Evolutionary conservation across 2,888 invertebrate genomes (phyloP), one percentile per base, ranked within the genome.

Genomic region (Nymphalis polychloros): DNA sequence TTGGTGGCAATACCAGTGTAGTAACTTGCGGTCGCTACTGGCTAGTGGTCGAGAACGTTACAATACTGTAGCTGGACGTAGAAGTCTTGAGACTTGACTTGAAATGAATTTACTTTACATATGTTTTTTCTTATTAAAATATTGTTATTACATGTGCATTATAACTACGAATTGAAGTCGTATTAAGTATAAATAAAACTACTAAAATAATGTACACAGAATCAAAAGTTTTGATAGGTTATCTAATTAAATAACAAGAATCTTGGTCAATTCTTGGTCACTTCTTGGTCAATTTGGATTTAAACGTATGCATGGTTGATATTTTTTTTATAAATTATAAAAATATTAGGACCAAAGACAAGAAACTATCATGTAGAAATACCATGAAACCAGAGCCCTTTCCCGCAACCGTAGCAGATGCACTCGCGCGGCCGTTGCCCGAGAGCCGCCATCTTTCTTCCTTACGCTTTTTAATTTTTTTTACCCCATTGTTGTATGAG

Each of bases 391-490:
- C 75, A 73, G 85, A 90, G 73, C 81, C 52, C 23, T 1, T 16
- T 13, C 13, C 81, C 81, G 78, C 81, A 82, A 83, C 88, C 86
- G 83, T 73, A 76, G 81, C 85, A 87, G 86, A 87, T 88, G 88
- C 82, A 80, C 81, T 80, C 70, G 72, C 73, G 77, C 79, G 87
- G 88, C 76, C 88, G 77, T 86, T 86, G 88, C 84, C 86, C 87
- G 55, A 83, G 59, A 55, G 59, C 74, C 75, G 83, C 81, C 83
- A 81, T 82, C 71, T 81, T 84, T 78, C 66, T 76, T 71, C 59
- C 55, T 68, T 73, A 64, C 68, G 78, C 66, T 75, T 71, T 69
- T 61, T 68, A 72, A 62, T 69, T 72, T 70, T 73, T 72, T 71
- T 70, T 59, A 70, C 69, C 52, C 57, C 23, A 63, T 62, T 59